phyloP scores from a whole-genome alignment of 2,888 invertebrate species.

The Conchocele bisecta region DNA sequence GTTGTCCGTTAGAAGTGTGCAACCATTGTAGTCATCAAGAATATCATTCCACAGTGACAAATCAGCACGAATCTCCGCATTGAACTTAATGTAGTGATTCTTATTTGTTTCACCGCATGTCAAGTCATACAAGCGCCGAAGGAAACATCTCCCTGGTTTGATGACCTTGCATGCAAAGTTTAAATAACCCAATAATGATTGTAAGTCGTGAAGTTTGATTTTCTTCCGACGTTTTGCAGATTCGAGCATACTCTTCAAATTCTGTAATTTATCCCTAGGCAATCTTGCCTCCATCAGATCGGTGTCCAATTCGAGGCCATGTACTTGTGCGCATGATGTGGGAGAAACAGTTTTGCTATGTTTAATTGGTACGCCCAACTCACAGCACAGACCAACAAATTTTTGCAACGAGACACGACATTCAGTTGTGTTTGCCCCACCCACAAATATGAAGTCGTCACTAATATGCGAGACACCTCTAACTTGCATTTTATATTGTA shows the following conservation, averaged over 20 bases:
- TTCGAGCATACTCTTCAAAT: background rate
- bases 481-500: background rate
- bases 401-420: background rate
- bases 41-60: conserved; percentile 13
- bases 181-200: conserved; percentile 16
- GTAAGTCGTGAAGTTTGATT: conserved; percentile 2
- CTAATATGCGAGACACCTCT: conserved; percentile 23
- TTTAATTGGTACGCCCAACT: conserved; percentile 28
- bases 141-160: conserved; percentile 23
- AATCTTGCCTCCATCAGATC: background rate
- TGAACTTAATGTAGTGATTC: conserved; percentile 19
- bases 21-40: conserved; percentile 23
- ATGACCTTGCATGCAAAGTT: conserved; percentile 40
- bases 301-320: conserved; percentile 25
- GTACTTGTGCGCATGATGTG: conserved; percentile 3
- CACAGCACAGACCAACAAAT: background rate
- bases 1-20: conserved; percentile 23
- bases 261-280: conserved; percentile 10
- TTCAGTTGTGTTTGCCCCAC: background rate
- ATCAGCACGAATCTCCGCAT: conserved; percentile 14
- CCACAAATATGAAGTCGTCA: conserved; percentile 39
- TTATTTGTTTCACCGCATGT: background rate
- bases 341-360: conserved; percentile 5
- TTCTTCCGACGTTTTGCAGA: background rate
- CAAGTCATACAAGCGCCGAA: conserved; percentile 36